These are phyloP conservation scores for Drosophila neonasuta DNA, from an alignment of 2,888 invertebrate species.

Conservation along the genomic window DNA sequence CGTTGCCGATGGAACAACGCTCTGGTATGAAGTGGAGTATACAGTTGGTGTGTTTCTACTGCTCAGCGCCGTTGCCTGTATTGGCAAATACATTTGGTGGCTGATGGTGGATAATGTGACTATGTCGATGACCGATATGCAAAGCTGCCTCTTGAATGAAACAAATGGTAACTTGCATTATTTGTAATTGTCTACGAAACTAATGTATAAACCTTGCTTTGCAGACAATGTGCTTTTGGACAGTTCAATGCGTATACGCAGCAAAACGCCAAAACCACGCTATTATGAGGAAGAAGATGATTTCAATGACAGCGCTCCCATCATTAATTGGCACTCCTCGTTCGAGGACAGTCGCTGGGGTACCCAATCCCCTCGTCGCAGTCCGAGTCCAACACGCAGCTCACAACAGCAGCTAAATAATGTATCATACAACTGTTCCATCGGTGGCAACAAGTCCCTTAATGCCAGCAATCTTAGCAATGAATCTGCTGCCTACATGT, in stretches of 20 bases:
- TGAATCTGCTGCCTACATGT: constrained; percentile 73
- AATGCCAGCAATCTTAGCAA: constrained; percentile 75
- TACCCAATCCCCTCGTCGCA: constrained; percentile 75
- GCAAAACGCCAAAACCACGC: constrained; percentile 31
- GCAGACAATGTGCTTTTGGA: not conserved
- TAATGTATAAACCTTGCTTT: not conserved
- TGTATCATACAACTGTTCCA: constrained; percentile 69
- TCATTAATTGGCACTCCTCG: constrained; percentile 82
- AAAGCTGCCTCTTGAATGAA: constrained; percentile 83
- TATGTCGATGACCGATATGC: constrained; percentile 83
- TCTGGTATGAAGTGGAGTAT: constrained; percentile 83
- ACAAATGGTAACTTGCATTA: constrained; percentile 74
- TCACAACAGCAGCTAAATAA: constrained; percentile 55
- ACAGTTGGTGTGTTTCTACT: constrained; percentile 81
- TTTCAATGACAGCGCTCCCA: constrained; percentile 57
- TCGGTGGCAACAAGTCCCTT: constrained; percentile 68
- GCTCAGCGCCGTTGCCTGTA: constrained; percentile 84
- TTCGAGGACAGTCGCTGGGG: constrained; percentile 81
- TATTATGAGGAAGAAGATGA: constrained; percentile 56
- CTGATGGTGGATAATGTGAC: constrained; percentile 80
- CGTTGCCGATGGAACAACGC: constrained; percentile 57
- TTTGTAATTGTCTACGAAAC: not conserved
- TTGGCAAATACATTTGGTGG: constrained; percentile 83
- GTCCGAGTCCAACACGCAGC: constrained; percentile 66
- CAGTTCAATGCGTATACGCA: constrained; percentile 14